A percentile compares a stretch with the other conserved stretches of the same genome.
Evolutionary conservation across 2,797 vertebrate species (phyloP).

Genomic region (Enteromius radiatus): DNA sequence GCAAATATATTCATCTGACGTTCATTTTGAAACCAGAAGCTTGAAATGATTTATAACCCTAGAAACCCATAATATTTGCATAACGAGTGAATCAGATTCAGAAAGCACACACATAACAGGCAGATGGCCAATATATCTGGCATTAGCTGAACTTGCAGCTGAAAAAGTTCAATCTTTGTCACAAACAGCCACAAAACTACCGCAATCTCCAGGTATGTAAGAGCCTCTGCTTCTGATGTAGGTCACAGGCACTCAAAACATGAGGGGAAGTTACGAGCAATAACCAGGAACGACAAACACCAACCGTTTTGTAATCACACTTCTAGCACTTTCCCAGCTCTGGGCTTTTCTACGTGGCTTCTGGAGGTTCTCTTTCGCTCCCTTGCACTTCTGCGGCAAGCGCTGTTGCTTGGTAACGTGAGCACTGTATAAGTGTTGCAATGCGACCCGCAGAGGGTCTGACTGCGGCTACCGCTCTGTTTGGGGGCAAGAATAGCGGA

Average conservation of each 20-base stretch:
- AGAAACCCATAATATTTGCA: constrained; percentile 3
- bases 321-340: constrained; percentile 40
- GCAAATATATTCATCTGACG: background rate
- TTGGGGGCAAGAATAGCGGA: constrained; percentile 18
- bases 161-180: background rate
- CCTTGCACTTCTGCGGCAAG: constrained; percentile 65
- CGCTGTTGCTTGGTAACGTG: constrained; percentile 80
- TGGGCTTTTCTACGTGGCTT: constrained; percentile 51
- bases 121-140: background rate
- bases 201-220: constrained; percentile 31
- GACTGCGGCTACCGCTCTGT: constrained; percentile 64
- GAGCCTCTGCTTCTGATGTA: background rate
- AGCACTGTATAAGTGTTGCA: constrained; percentile 66
- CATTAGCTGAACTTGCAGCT: background rate
- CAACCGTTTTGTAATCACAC: constrained; percentile 35
- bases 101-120: background rate
- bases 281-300: constrained; percentile 29
- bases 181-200: constrained; percentile 10
- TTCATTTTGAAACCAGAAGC: background rate
- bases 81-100: background rate
- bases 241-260: constrained; percentile 42
- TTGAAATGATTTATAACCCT: constrained; percentile 10
- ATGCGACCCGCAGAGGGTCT: constrained; percentile 63
- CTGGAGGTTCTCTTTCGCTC: constrained; percentile 46
- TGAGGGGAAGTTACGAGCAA: constrained; percentile 41